Evolutionary conservation across 2,888 invertebrate genomes (phyloP).

Genomic region (Morpho helenor): DNA sequence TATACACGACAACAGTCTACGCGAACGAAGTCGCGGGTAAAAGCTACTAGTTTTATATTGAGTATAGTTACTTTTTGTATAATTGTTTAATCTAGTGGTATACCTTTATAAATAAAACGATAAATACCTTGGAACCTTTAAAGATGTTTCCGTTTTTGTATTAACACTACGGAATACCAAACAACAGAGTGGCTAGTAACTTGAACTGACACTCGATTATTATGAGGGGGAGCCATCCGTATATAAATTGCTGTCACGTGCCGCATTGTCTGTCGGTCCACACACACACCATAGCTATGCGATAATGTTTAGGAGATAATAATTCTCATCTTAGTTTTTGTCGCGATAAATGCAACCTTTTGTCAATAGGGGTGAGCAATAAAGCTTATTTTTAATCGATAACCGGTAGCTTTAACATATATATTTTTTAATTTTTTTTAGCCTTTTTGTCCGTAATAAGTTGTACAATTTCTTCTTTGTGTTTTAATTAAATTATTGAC

Average conservation of each 20-base stretch:
- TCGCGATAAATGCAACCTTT: background rate
- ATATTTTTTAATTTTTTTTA: no score
- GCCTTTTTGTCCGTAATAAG: no score
- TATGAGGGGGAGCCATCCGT: slow-evolving; percentile 10
- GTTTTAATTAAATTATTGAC: no score
- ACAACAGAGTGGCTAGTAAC: slow-evolving; percentile 1
- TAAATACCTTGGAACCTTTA: no score
- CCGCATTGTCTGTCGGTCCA: slow-evolving; percentile 9
- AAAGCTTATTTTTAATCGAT: no score
- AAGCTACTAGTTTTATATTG: no score
- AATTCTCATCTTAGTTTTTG: slow-evolving; percentile 3
- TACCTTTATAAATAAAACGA: no score
- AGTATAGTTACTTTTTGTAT: background rate
- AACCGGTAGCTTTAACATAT: no score
- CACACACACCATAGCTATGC: slow-evolving; percentile 2
- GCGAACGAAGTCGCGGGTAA: no score
- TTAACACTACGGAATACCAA: slow-evolving; percentile 3
- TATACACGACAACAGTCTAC: no score
- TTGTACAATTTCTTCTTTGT: no score
- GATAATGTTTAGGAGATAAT: slow-evolving; percentile 11
- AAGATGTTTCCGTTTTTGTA: background rate
- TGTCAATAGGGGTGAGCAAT: no score
- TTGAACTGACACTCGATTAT: slow-evolving; percentile 11
- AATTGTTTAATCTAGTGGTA: background rate
- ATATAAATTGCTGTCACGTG: slow-evolving; percentile 26